Conservation (phyloP, 2,113 vertebrate species). For the Calidris pugnax region DNA sequence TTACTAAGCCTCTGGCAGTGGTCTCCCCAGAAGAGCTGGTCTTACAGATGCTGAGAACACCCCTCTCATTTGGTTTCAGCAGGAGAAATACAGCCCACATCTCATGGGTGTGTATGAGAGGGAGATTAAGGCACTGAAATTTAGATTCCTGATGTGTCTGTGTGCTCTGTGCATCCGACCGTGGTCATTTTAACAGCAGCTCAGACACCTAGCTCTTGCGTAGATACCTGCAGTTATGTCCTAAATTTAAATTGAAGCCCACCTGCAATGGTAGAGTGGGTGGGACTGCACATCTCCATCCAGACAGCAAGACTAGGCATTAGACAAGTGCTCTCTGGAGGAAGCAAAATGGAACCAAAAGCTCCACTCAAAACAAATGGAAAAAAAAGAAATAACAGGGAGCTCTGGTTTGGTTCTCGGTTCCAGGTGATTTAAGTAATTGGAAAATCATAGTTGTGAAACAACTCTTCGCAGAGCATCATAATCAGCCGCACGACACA, state of each 20-base stretch:
- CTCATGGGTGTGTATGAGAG: neutral
- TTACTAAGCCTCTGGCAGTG: neutral
- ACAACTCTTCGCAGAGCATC: conserved; percentile 38
- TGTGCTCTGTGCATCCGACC: neutral
- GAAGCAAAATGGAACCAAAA: neutral
- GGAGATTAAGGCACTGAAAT: neutral
- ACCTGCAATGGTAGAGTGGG: neutral
- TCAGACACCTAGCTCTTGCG: neutral
- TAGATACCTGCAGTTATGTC: neutral
- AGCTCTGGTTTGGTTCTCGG: neutral
- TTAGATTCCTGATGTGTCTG: neutral
- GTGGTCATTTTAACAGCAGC: neutral
- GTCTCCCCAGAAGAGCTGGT: neutral
- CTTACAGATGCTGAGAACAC: neutral
- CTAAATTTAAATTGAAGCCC: neutral
- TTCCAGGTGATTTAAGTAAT: conserved; percentile 67
- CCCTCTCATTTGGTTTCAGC: neutral
- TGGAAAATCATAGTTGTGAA: conserved; percentile 64
- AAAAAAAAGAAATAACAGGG: neutral
- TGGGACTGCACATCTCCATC: neutral
- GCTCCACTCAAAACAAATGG: neutral
- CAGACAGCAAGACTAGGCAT: neutral
- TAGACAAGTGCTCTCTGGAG: neutral
- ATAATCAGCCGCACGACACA: conserved; percentile 20
- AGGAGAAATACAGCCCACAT: neutral